Evolutionary conservation across 2,797 vertebrate species (phyloP).

Genomic region (Halcyon smyrnensis): DNA sequence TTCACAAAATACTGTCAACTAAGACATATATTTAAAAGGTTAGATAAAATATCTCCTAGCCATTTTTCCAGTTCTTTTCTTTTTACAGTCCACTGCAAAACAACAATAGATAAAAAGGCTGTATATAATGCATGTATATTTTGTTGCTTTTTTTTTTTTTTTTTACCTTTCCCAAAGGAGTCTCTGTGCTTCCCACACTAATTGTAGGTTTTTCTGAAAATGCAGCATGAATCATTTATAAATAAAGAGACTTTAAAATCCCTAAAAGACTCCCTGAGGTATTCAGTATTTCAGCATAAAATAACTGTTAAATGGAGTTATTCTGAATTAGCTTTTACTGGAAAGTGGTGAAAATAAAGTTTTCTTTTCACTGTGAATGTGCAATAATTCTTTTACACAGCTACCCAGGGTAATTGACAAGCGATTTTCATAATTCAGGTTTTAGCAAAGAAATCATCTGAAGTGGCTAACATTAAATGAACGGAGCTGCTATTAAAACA

Average conservation of each 20-base stretch:
- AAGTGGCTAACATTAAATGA: conserved; percentile 71
- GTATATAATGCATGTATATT: conserved; percentile 74
- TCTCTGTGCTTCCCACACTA: conserved; percentile 86
- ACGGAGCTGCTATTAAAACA: conserved; percentile 50
- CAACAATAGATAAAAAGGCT: conserved; percentile 74
- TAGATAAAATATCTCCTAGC: conserved; percentile 67
- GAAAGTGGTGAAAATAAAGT: conserved; percentile 86
- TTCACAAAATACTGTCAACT: conserved; percentile 64
- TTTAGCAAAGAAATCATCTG: conserved; percentile 77
- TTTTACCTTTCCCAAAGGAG: conserved; percentile 83
- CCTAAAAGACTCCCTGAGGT: conserved; percentile 86
- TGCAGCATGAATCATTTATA: conserved; percentile 89
- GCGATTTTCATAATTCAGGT: conserved; percentile 82
- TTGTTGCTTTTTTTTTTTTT: conserved; percentile 68
- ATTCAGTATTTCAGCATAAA: conserved; percentile 87
- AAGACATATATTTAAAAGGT: conserved; percentile 70
- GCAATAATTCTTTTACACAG: conserved; percentile 83
- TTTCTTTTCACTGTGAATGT: conserved; percentile 81
- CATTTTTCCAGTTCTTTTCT: conserved; percentile 63
- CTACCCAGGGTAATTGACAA: conserved; percentile 81
- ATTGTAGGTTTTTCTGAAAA: conserved; percentile 90
- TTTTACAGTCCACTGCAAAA: conserved; percentile 74
- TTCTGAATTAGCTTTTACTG: conserved; percentile 88
- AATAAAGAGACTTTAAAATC: conserved; percentile 89
- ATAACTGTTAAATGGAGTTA: conserved; percentile 88